Evolutionary conservation across 2,113 vertebrate genomes (phyloP), one percentile per base, ranked within the genome.

Genomic region (Danionella cerebrum): DNA sequence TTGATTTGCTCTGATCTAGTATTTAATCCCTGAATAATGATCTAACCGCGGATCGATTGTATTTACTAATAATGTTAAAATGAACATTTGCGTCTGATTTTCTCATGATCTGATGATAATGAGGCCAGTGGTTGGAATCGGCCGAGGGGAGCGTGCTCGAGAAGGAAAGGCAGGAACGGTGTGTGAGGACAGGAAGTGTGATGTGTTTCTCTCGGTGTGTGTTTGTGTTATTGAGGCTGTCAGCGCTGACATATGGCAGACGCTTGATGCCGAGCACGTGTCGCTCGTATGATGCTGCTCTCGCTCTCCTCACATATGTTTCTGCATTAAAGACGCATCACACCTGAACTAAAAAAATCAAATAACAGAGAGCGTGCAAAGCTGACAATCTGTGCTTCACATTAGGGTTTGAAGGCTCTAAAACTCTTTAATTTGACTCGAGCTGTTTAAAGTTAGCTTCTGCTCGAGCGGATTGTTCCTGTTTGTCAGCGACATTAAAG

Each of bases 291-390:
- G 35, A 24, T 57, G 25, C 31, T 35, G 63, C 29, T 31, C 11
- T n/a, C n/a, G 19, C 33, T 21, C 60, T 53, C 36, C n/a, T 65
- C 53, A 35, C 50, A 64, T 62, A 68, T 59, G 67, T 70, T 74
- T 64, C 48, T 51, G 67, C 58, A n/a, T 54, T 50, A 36, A 57
- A 58, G 53, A 50, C 67, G 41, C 55, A 62, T 69, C 67, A 33
- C 67, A 69, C 67, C 45, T 62, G 42, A 35, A 65, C 39, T 14
- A 14, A 44, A 47, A 47, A 67, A n/a, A 18, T n/a, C 58, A 47
- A 24, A 21, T 10, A 36, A 5, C 16, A 12, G 6, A 44, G 8
- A 31, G 41, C 31, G 11, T 27, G 14, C 24, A 69, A 69, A 59
- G 22, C 44, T 65, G 52, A 58, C 67, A 65, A 50, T 31, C 35